These are phyloP conservation scores for Dendrocopos noguchii DNA, from an alignment of 2,113 vertebrate species.

Conservation along the genomic window DNA sequence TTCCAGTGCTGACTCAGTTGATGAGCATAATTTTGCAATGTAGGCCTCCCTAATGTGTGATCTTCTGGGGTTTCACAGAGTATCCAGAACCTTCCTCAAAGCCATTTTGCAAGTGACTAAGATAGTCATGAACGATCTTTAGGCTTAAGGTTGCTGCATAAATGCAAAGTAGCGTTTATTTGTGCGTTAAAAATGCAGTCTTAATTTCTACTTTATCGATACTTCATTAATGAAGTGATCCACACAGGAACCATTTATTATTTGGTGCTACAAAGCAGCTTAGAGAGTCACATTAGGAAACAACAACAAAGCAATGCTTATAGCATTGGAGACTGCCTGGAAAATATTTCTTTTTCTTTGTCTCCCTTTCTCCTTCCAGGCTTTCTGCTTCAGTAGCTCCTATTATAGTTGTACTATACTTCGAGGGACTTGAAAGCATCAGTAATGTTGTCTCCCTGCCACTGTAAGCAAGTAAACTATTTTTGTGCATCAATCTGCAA, in stretches of 20 bases:
- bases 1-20: constrained; percentile 51
- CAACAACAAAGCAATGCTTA: background rate
- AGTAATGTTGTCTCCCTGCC: background rate
- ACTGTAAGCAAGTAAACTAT: background rate
- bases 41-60: constrained; percentile 37
- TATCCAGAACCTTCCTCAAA: constrained; percentile 50
- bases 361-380: background rate
- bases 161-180: background rate
- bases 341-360: background rate
- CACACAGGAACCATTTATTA: background rate
- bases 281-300: background rate
- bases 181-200: background rate
- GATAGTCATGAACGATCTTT: background rate
- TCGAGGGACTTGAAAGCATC: constrained; percentile 20
- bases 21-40: constrained; percentile 30
- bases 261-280: background rate
- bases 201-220: background rate
- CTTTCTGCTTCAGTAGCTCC: constrained; percentile 36
- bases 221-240: background rate
- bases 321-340: background rate
- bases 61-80: background rate
- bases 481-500: constrained; percentile 25
- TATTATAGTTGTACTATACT: background rate
- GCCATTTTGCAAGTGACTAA: constrained; percentile 20
- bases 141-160: background rate